Evolutionary conservation across 64 coral and sea anemone genomes (phyloP), one percentile per base, ranked within the genome.

Genomic region (Anthopleura sola): DNA sequence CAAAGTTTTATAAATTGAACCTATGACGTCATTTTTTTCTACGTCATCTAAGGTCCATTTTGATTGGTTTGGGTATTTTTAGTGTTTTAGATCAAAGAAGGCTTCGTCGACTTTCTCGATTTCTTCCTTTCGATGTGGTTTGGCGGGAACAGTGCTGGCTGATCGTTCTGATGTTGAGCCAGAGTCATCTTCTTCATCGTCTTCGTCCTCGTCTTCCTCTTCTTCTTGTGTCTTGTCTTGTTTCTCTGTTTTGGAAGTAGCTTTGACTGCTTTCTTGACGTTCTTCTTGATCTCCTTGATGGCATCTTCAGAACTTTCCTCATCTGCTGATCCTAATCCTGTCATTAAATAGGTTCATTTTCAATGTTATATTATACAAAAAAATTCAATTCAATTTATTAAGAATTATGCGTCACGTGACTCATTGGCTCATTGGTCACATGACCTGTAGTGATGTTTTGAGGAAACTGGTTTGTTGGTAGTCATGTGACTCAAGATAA

Each of bases 111-210:
- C 18, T 53, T 57, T 49, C 29, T 56, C 82, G 32, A 83, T 60
- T 29, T 83, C 82, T 49, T 83, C 82, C 26, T 55, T 80, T 56
- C 78, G 78, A 57, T 51, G 47, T 31, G 83, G 68, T 46, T 90
- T 90, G 23, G 38, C 49, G 9, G 88, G 82, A 49, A 85, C 75
- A 17, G 57, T 71, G 78, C 89, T 90, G 17, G 81, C 84, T 49
- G 89, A 68, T 49, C 78, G 88, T 13, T 85, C 88, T 3, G 80
- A 51, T 0, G 81, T 83, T 15, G 88, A 90, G 20, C 81, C 88
- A 55, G 88, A 90, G 55, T 85, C 82, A n/a, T 78, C 88, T 8
- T 85, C 83, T 19, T 90, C 83, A 15, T 91, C 89, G 1, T 91
- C 84, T 23, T 91, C 88, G 1, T 88, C 85, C n/a, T 78, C 81